Base-by-base conservation (phyloP, 2,113 vertebrate genomes). In the Hippocampus barbouri region DNA sequence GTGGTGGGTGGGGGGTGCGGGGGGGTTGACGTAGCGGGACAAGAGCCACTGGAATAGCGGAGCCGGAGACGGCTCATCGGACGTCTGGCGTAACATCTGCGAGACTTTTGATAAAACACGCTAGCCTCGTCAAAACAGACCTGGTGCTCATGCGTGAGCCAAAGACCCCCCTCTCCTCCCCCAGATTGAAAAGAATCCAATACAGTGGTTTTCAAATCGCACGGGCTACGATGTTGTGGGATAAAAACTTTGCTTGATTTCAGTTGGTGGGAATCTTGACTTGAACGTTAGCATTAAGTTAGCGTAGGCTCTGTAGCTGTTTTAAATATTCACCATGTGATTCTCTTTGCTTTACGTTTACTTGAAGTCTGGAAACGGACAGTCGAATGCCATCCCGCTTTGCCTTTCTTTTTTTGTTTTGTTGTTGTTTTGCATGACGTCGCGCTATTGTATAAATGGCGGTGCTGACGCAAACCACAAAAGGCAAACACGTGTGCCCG, bases 31-130 rank as follows among this genome's bases (percentile, higher is more conserved):
- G 12, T 4, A 47, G 10, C 12, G 51, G 8, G n/a, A 54, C 51
- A 54, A 54, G 20, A 56, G 54, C n/a, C 9, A 79, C 59, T 54
- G 60, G 70, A 88, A 78, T 87, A 87, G 87, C 74, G 83, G 83
- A 60, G 62, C 70, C 63, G 30, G 68, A 74, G 72, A n/a, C 23
- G n/a, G 53, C 68, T 74, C 65, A 70, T 53, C 63, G 71, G 51
- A 64, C 77, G 83, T 66, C 25, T 53, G 59, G 63, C 10, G n/a
- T 27, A 41, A 59, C 69, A 34, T 54, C 30, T 53, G 25, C 16
- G 71, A 68, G 53, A 56, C 8, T 56, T 56, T 56, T 56, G 53
- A 23, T 1, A 23, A 20, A 76, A 80, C 72, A 78, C 57, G 57
- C 27, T 15, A 27, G 57, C 57, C 14, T 60, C 21, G 41, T 65